Evolutionary conservation across 2,113 vertebrate species (phyloP).

Genomic region (Oryzias melastigma): DNA sequence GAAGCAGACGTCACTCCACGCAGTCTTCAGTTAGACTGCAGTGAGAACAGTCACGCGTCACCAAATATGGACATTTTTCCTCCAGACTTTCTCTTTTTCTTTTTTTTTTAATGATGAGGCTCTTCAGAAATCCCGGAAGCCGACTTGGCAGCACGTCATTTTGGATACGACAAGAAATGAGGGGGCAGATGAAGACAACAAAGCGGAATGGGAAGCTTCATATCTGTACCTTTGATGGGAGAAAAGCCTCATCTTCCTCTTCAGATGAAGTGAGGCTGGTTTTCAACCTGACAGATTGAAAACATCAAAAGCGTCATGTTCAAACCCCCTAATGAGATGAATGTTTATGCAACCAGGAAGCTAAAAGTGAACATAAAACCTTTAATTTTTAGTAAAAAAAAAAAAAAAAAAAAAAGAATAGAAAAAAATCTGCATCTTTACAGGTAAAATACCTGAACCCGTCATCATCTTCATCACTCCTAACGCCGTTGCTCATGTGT

Average conservation of each 20-base stretch:
- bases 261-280: conserved; percentile 69
- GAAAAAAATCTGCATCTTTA: neutral
- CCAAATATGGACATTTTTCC: conserved; percentile 57
- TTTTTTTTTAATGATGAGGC: conserved; percentile 22
- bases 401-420: too few species aligned
- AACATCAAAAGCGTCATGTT: neutral
- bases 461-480: conserved; percentile 64
- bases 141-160: conserved; percentile 43
- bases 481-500: conserved; percentile 74
- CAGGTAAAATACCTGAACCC: conserved; percentile 52
- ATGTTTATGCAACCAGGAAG: neutral
- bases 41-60: neutral
- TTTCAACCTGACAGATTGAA: conserved; percentile 68
- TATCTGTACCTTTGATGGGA: conserved; percentile 61
- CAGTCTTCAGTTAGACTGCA: conserved; percentile 5
- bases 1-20: conserved; percentile 32
- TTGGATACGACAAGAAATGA: conserved; percentile 45
- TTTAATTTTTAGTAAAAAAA: neutral
- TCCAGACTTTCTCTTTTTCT: neutral
- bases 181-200: conserved; percentile 51
- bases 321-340: neutral
- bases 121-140: conserved; percentile 52
- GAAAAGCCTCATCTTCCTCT: conserved; percentile 75
- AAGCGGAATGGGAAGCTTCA: conserved; percentile 28
- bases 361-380: neutral